Base-by-base conservation (phyloP, 2,797 vertebrate genomes). In the Bryconaethiops microstoma region DNA sequence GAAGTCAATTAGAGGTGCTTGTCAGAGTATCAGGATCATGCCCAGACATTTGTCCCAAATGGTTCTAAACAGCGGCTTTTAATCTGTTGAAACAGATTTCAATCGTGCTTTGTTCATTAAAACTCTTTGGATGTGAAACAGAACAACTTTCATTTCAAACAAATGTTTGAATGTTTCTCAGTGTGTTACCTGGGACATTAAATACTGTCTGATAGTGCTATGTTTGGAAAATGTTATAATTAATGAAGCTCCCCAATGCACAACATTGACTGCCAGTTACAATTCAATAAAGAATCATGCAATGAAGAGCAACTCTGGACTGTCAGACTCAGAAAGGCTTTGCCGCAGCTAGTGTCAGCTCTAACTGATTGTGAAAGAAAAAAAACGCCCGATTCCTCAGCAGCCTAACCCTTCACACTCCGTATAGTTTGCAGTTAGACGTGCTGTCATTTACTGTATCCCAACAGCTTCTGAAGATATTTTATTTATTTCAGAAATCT, bases 291-390 rank as follows among this genome's bases (percentile, higher is more conserved):
- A 82, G 52, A 60, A 78, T 74, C 25, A 5, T 17, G 54, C 77
- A 45, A 71, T 83, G 21, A 79, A 76, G 59, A 57, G 60, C n/a
- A 72, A 55, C 52, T 40, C 45, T 9, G 19, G 71, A 35, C 62
- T 70, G 45, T 75, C 35, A 75, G 72, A 25, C 35, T 16, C 8
- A 23, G 23, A 71, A 73, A 57, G n/a, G 17, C 1, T n/a, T 57
- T n/a, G 1, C 10, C 6, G 52, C 7, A 54, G 25, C n/a, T 29
- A 4, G 7, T 54, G 45, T 5, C 8, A 23, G 23, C 65, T 75
- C 45, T 70, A 40, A 67, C 70, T 2, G 21, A 35, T 5, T 39
- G 40, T 14, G 19, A 39, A 9, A 14, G 14, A 48, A 7, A 8
- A 29, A 50, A 54, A n/a, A n/a, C n/a, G 9, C 12, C 14, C 0